A percentile compares a stretch with the other conserved stretches of the same genome.
phyloP scores from a whole-genome alignment of 2,797 vertebrate species.

The Chelon labrosus region DNA sequence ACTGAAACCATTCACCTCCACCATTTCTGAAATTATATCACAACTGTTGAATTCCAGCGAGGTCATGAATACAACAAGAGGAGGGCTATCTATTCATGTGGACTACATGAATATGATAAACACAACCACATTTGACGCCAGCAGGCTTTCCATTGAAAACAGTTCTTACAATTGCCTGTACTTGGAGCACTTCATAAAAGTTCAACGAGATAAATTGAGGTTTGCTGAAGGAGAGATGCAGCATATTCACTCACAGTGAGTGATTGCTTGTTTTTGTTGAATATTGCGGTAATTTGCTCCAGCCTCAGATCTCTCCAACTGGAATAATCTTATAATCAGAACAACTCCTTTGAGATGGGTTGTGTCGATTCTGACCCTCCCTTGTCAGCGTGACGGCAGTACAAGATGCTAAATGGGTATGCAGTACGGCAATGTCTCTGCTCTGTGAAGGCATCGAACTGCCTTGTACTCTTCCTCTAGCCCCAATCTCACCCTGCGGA shows the following conservation, averaged over 20 bases:
- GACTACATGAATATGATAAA: too few relatives aligned
- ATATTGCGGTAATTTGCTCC: neutral
- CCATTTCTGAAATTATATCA: too few relatives aligned
- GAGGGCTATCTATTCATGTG: too few relatives aligned
- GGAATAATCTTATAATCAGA: constrained; percentile 26
- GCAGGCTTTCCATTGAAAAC: too few relatives aligned
- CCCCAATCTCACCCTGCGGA: constrained; percentile 31
- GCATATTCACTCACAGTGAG: neutral
- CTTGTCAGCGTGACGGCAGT: constrained; percentile 20
- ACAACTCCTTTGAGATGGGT: constrained; percentile 16
- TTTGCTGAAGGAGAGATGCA: neutral
- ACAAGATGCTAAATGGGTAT: constrained; percentile 9
- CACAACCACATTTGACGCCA: too few relatives aligned
- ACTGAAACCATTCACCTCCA: too few relatives aligned
- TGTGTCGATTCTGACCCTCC: constrained; percentile 3
- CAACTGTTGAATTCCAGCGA: too few relatives aligned
- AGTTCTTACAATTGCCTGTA: too few relatives aligned
- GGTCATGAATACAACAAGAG: too few relatives aligned
- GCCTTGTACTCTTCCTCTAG: constrained; percentile 38
- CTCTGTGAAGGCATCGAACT: constrained; percentile 27
- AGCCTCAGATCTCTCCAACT: constrained; percentile 9
- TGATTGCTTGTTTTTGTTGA: neutral
- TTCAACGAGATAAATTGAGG: neutral
- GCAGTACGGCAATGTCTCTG: neutral
- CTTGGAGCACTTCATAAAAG: neutral